phyloP scores from a whole-genome alignment of 92 coral and sea anemone species.

The Parazoanthus darwini region DNA sequence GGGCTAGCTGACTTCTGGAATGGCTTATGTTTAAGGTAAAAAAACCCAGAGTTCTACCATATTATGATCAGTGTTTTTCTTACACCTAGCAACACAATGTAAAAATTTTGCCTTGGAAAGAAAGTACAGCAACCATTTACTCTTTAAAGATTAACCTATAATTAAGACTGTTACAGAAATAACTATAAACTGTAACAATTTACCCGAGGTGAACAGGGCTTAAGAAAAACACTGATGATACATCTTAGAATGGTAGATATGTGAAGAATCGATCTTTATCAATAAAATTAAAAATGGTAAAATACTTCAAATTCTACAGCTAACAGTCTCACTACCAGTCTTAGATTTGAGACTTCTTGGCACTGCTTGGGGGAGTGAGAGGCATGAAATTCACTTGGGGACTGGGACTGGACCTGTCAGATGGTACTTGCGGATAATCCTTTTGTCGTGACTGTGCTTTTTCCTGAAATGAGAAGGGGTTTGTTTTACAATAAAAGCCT shows the following conservation, averaged over 20 bases:
- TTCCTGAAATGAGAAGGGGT: conserved; percentile 56
- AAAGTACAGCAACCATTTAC: too few species aligned
- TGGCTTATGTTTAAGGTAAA: too few species aligned
- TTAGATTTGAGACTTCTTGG: conserved; percentile 64
- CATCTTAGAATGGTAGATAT: background rate
- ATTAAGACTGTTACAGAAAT: too few species aligned
- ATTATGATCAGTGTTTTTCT: background rate
- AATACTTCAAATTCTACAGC: background rate
- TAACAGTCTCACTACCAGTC: background rate
- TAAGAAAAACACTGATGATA: background rate
- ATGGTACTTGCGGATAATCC: conserved; percentile 26
- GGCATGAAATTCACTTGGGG: conserved; percentile 74
- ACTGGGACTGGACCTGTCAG: conserved; percentile 58
- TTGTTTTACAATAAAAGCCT: background rate
- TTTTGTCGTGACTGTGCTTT: conserved; percentile 68
- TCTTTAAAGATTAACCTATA: too few species aligned
- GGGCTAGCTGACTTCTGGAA: background rate
- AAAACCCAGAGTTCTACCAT: background rate
- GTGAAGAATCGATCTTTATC: background rate
- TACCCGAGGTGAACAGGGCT: background rate
- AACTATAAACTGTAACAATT: background rate
- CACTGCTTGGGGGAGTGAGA: conserved; percentile 92
- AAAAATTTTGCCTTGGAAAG: background rate
- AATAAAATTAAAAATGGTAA: background rate
- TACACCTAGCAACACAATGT: too few species aligned